These are phyloP conservation scores for Pheosia gnoma DNA, from an alignment of 2,888 invertebrate species.

Conservation along the genomic window DNA sequence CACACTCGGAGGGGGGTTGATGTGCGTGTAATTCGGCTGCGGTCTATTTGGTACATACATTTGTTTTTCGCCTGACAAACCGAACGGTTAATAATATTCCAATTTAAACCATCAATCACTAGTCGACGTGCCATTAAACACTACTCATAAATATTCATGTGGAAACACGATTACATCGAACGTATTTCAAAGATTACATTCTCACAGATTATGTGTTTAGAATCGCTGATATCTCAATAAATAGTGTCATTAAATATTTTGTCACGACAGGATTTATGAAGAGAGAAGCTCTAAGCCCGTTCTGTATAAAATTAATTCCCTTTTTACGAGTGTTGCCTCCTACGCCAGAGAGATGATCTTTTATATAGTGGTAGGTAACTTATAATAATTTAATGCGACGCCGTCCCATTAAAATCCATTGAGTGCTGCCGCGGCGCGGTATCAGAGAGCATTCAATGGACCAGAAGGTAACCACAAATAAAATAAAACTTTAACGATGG, in stretches of 20 bases:
- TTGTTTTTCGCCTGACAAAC: conserved; percentile 52
- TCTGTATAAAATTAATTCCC: conserved; percentile 57
- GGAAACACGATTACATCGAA: conserved; percentile 27
- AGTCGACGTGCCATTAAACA: conserved; percentile 32
- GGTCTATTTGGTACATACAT: conserved; percentile 49
- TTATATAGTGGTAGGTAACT: conserved; percentile 53
- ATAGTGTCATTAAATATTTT: conserved; percentile 65
- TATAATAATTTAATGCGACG: conserved; percentile 55
- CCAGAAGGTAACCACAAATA: conserved; percentile 51
- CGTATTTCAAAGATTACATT: conserved; percentile 36
- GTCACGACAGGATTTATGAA: conserved; percentile 55
- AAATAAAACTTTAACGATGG: conserved; percentile 42
- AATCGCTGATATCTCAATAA: conserved; percentile 55
- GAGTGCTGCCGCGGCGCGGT: conserved; percentile 56
- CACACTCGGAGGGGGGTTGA: conserved; percentile 38
- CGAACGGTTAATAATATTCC: conserved; percentile 39
- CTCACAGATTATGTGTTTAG: conserved; percentile 34
- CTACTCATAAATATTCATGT: conserved; percentile 40
- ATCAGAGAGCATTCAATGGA: conserved; percentile 58
- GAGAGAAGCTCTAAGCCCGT: conserved; percentile 48
- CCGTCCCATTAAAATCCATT: conserved; percentile 73
- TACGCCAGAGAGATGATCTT: conserved; percentile 40
- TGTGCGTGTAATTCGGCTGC: conserved; percentile 54
- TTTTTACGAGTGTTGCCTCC: conserved; percentile 55
- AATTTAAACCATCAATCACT: conserved; percentile 39